phyloP scores from a whole-genome alignment of 2,113 vertebrate species.

The Cavia porcellus region DNA sequence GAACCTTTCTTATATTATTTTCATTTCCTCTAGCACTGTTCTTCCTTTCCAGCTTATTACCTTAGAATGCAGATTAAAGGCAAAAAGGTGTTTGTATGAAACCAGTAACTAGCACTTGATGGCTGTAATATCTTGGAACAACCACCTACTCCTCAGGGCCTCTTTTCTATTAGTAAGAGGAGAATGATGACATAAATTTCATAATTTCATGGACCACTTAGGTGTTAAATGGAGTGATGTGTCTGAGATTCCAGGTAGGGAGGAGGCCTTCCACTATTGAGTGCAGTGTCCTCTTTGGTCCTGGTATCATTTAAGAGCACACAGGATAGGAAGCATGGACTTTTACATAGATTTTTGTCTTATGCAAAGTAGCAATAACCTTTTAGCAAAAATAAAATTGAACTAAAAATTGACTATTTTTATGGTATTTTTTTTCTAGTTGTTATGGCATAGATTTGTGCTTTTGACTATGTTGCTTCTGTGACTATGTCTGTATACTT shows the following conservation, averaged over 20 bases:
- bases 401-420: not conserved
- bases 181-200: not conserved
- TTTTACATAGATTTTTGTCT: not conserved
- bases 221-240: not conserved
- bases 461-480: not conserved
- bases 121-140: not conserved
- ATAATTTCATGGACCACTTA: not conserved
- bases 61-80: constrained; percentile 9
- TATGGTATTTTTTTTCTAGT: not conserved
- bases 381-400: not conserved
- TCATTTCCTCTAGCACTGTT: not conserved
- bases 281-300: not conserved
- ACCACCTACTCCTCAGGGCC: not conserved
- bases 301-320: too few relatives aligned
- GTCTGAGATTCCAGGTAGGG: not conserved
- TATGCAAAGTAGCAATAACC: not conserved
- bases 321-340: not conserved
- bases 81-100: not conserved
- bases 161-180: not conserved
- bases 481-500: not conserved
- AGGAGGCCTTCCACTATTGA: not conserved
- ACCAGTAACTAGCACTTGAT: not conserved
- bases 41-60: not conserved
- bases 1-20: not conserved
- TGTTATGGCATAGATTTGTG: not conserved